Evolutionary conservation across 2,888 invertebrate genomes (phyloP), one percentile per base, ranked within the genome.

Genomic region (Chymomyza fuscimana): DNA sequence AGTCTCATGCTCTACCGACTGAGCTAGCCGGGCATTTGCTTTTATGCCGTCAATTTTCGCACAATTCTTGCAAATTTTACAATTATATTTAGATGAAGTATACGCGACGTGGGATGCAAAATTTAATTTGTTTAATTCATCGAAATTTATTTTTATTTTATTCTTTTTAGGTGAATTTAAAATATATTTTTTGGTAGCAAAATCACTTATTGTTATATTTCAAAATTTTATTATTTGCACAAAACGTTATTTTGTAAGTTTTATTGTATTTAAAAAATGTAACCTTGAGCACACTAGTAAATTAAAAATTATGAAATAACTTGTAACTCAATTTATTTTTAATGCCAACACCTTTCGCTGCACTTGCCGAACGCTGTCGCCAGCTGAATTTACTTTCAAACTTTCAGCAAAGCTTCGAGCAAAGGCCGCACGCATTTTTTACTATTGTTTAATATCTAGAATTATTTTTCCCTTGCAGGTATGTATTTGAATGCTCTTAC

Each of bases 1-100:
- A 91, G 91, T 91, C 90, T 91, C 90, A 90, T 91, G 90, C 90
- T 91, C 91, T 91, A 90, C 91, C 91, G 92, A 91, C 91, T 91
- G 91, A 91, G 91, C 91, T 91, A 91, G 91, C 91, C 91, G 90
- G 91, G 91, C 90, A 86, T 65, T 81, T 76, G 70, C 0, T 12
- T 12, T 2, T 4, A 46, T 46, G 40, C 12, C 6, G 40, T 12
- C 40, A 46, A 46, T 12, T 10, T 46, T 10, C 12, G 12, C 40
- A 46, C 4, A 46, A 6, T 4, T 46, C 0, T 12, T 46, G 40
- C 40, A 10, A 40, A 46, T 46, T 10, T 12, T 1, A 46, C 12
- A 46, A 46, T 46, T 46, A 12, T 12, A 46, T 46, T 46, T 1
- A 46, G 0, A 46, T 46, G 0, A 46, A 0, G 40, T 12, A 46